Conservation (phyloP, 64 coral and sea anemone genomes). For the Pocillopora damicornis region DNA sequence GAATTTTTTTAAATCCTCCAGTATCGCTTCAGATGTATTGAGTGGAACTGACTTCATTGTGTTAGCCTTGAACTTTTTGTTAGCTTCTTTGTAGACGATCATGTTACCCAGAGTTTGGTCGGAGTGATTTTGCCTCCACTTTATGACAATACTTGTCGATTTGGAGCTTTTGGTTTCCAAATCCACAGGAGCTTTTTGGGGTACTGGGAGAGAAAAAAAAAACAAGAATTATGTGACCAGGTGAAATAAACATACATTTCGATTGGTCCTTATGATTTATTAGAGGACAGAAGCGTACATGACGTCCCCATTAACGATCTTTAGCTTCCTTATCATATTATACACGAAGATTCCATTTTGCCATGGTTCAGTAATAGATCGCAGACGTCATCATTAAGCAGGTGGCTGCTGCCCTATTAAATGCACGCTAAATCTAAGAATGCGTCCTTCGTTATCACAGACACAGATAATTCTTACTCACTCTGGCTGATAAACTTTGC, state of each 20-base stretch:
- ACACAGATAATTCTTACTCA: too few relatives aligned
- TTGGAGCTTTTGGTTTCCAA: conserved; percentile 13
- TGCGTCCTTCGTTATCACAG: too few relatives aligned
- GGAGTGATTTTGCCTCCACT: neutral
- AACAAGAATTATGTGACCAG: neutral
- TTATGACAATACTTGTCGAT: conserved; percentile 17
- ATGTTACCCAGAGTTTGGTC: conserved; percentile 1
- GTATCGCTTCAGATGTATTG: neutral
- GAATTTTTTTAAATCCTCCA: conserved; percentile 34
- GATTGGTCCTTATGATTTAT: too few relatives aligned
- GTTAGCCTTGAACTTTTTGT: neutral
- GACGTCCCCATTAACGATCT: too few relatives aligned
- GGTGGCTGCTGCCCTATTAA: too few relatives aligned
- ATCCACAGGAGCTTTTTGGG: neutral
- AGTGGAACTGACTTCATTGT: neutral
- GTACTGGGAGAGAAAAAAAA: conserved; percentile 15
- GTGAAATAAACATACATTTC: too few relatives aligned
- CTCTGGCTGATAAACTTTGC: neutral
- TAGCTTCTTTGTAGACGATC: conserved; percentile 17
- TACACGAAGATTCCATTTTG: too few relatives aligned
- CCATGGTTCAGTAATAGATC: too few relatives aligned
- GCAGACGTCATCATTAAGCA: too few relatives aligned
- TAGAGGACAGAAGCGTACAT: too few relatives aligned
- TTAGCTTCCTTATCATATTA: too few relatives aligned
- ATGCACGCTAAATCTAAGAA: too few relatives aligned